These are phyloP conservation scores for Eubasilissa splendida DNA, from an alignment of 2,888 invertebrate genomes.

Conservation along the genomic window DNA sequence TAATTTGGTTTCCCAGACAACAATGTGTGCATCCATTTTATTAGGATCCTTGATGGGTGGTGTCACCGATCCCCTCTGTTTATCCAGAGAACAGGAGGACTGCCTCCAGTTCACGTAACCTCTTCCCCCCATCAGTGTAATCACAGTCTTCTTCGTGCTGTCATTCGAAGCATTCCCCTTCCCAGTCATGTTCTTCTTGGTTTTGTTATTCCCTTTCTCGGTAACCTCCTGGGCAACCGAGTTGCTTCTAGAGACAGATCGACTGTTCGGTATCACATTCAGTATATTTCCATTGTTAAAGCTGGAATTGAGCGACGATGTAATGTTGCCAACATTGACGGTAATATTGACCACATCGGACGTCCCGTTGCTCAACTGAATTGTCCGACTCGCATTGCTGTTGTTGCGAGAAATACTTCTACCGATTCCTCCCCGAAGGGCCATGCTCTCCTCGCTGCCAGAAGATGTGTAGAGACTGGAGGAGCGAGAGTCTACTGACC, in stretches of 20 bases:
- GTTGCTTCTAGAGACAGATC: conserved; percentile 66
- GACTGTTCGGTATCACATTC: conserved; percentile 60
- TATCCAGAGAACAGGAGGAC: conserved; percentile 76
- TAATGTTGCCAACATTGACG: conserved; percentile 66
- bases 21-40: conserved; percentile 89
- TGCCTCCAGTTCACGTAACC: conserved; percentile 92
- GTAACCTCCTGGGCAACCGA: conserved; percentile 60
- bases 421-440: conserved; percentile 70
- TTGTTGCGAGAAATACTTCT: conserved; percentile 83
- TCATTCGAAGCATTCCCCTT: conserved; percentile 61
- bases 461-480: conserved; percentile 88
- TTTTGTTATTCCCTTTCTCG: conserved; percentile 59
- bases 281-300: conserved; percentile 68
- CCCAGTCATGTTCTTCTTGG: conserved; percentile 63
- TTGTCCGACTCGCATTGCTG: conserved; percentile 81
- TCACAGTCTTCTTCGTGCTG: conserved; percentile 76
- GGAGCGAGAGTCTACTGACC: conserved; percentile 90
- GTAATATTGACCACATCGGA: conserved; percentile 70
- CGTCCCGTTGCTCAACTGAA: conserved; percentile 68
- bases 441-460: conserved; percentile 89
- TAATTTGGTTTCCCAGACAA: conserved; percentile 91
- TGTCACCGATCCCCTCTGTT: conserved; percentile 63
- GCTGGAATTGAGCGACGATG: conserved; percentile 67
- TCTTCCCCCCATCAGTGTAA: conserved; percentile 90
- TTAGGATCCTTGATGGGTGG: conserved; percentile 78